Evolutionary conservation across 2,888 invertebrate species (phyloP).

Genomic region (Cybosia mesomella): DNA sequence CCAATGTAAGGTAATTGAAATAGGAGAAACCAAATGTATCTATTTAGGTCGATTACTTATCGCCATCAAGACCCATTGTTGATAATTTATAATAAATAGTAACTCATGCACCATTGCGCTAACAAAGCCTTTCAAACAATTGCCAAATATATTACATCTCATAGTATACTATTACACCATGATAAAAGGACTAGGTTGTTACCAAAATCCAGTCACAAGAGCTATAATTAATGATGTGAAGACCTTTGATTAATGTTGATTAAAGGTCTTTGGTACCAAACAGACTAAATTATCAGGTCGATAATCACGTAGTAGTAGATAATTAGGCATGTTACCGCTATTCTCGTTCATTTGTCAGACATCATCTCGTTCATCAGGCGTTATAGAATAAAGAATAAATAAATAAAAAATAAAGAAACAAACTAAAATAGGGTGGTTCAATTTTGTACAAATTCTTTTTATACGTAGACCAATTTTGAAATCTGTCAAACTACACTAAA

Average conservation of each 20-base stretch:
- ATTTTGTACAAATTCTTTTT: too few species aligned
- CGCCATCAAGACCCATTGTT: background rate
- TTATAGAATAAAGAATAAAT: too few species aligned
- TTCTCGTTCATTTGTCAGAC: conserved; percentile 20
- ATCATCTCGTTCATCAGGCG: too few species aligned
- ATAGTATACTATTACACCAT: conserved; percentile 1
- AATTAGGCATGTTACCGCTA: conserved; percentile 27
- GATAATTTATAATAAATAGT: background rate
- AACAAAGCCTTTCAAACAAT: too few species aligned
- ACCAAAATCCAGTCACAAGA: conserved; percentile 2
- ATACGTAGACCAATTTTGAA: too few species aligned
- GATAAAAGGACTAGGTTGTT: background rate
- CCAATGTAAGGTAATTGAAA: too few species aligned
- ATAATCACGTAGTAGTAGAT: conserved; percentile 37
- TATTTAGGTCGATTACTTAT: background rate
- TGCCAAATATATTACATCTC: background rate
- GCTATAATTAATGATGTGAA: conserved; percentile 40
- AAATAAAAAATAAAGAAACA: too few species aligned
- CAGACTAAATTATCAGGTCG: conserved; percentile 25
- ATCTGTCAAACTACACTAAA: too few species aligned
- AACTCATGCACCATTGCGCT: background rate
- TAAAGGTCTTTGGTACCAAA: conserved; percentile 26
- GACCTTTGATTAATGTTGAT: conserved; percentile 39
- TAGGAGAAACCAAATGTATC: background rate
- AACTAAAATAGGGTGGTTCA: too few species aligned